phyloP scores from a whole-genome alignment of 2,797 vertebrate genomes.

The Schizothorax lantsangensis region DNA sequence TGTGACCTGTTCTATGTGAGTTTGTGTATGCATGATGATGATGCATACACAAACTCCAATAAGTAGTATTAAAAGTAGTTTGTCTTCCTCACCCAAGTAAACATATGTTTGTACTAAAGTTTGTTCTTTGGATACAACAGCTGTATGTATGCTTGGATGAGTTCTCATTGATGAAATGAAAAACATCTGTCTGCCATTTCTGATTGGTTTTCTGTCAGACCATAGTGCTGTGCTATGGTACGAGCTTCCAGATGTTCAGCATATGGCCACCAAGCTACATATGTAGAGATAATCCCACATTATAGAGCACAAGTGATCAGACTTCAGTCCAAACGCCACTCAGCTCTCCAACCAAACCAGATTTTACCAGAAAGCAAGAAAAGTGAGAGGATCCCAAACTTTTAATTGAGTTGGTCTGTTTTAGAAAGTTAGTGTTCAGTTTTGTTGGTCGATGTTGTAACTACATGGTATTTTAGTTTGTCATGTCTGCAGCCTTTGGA shows the following conservation, averaged over 20 bases:
- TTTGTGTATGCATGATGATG: background rate
- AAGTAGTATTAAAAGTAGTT: slow-evolving; percentile 25
- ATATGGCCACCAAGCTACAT: slow-evolving; percentile 52
- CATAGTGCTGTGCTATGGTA: slow-evolving; percentile 48
- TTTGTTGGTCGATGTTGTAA: background rate
- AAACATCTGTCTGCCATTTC: slow-evolving; percentile 62
- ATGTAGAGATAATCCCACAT: slow-evolving; percentile 54
- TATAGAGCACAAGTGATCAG: slow-evolving; percentile 43
- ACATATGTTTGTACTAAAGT: slow-evolving; percentile 41
- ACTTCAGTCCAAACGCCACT: slow-evolving; percentile 17
- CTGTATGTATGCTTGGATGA: slow-evolving; percentile 44
- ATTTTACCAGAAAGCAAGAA: slow-evolving; percentile 6
- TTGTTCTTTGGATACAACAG: slow-evolving; percentile 50
- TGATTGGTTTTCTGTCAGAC: slow-evolving; percentile 59
- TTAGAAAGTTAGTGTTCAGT: background rate
- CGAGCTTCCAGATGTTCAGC: slow-evolving; percentile 57
- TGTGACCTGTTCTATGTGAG: background rate
- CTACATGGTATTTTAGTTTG: background rate
- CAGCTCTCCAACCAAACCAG: background rate
- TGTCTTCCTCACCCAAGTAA: slow-evolving; percentile 24
- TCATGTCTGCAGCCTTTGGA: background rate
- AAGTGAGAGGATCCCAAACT: background rate
- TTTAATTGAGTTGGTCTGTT: background rate
- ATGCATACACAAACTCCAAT: background rate
- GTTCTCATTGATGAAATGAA: slow-evolving; percentile 47